Evolutionary conservation across 1,140 invertebrate genomes (phyloP).

Genomic region (Brachionus paranguensis): DNA sequence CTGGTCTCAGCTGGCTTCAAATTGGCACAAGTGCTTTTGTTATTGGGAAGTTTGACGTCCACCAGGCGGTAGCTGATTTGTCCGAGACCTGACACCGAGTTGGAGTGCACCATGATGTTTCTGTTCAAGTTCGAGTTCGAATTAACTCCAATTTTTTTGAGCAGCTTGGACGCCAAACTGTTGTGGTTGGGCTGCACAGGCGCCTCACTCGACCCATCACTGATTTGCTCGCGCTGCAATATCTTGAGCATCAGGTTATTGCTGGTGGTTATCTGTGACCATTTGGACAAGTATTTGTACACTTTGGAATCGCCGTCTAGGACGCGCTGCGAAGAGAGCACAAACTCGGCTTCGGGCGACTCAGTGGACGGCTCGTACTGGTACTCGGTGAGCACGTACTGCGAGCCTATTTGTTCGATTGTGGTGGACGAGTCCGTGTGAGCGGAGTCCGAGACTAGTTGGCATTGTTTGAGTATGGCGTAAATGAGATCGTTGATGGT

Average conservation of each 20-base stretch:
- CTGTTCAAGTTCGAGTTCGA: constrained; percentile 8
- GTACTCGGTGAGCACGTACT: background rate
- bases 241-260: constrained; percentile 36
- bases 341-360: constrained; percentile 10
- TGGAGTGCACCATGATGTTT: background rate
- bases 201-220: background rate
- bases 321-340: background rate
- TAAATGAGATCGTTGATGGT: constrained; percentile 71
- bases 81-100: background rate
- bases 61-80: background rate
- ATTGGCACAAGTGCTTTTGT: background rate
- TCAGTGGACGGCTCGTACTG: background rate
- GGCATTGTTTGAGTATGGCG: constrained; percentile 58
- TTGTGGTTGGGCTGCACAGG: background rate
- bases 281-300: constrained; percentile 21
- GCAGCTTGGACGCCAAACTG: background rate
- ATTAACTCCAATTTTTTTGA: constrained; percentile 19
- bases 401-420: background rate
- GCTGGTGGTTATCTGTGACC: constrained; percentile 14
- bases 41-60: background rate
- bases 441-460: background rate
- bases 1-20: background rate
- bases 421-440: background rate
- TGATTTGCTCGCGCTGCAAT: constrained; percentile 2
- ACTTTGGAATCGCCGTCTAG: constrained; percentile 28